Evolutionary conservation across 2,888 invertebrate genomes (phyloP).

Genomic region (Pandemis cinnamomeana): DNA sequence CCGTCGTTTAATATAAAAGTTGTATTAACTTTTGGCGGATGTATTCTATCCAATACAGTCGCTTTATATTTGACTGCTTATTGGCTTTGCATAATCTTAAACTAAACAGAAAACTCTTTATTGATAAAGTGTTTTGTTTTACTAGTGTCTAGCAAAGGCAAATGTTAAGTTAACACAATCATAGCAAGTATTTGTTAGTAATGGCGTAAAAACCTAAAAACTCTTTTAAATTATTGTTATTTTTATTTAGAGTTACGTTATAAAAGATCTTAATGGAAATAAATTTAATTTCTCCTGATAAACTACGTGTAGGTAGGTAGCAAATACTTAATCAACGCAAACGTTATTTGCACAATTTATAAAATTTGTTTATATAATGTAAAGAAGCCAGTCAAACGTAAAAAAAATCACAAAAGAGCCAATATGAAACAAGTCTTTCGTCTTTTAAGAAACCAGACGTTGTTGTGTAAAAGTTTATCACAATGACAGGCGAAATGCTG

Average conservation of each 20-base stretch:
- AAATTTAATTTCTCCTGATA: too few species aligned
- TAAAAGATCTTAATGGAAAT: too few species aligned
- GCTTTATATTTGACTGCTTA: background rate
- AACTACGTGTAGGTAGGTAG: too few species aligned
- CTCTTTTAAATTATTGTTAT: too few species aligned
- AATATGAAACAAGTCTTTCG: slow-evolving; percentile 10
- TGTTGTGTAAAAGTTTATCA: slow-evolving; percentile 18
- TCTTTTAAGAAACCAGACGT: slow-evolving; percentile 13
- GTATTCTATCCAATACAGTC: background rate
- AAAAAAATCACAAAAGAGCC: slow-evolving; percentile 6
- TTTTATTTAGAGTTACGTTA: too few species aligned
- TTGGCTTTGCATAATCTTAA: background rate
- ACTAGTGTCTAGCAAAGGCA: too few species aligned
- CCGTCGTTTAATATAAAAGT: slow-evolving; percentile 26
- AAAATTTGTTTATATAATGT: background rate
- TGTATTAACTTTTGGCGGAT: background rate
- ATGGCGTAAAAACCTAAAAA: too few species aligned
- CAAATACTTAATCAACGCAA: too few species aligned
- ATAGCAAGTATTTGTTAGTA: too few species aligned
- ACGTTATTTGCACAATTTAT: background rate
- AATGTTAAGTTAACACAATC: too few species aligned
- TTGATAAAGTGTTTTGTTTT: too few species aligned
- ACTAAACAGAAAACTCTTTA: background rate
- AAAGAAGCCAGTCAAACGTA: background rate
- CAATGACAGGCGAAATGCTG: slow-evolving; percentile 20